phyloP scores from a whole-genome alignment of 1,140 invertebrate species.

The Dolichoris vasculosae region DNA sequence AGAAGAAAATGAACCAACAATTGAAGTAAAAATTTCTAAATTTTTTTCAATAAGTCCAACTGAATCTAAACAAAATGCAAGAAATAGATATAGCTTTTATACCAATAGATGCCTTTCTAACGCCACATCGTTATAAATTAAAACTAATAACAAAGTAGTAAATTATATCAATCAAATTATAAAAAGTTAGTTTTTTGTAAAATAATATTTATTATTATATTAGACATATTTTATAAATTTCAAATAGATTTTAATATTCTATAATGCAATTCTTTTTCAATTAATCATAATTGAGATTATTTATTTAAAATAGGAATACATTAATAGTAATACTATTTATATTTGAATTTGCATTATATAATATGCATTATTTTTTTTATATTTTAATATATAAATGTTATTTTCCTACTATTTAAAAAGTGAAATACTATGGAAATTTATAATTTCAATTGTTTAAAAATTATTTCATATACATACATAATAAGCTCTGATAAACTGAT shows the following conservation, averaged over 20 bases:
- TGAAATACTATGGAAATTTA: no score
- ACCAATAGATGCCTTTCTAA: constrained; percentile 63
- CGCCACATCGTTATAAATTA: constrained; percentile 58
- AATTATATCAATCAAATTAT: neutral
- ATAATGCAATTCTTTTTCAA: neutral
- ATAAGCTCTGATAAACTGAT: no score
- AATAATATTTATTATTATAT: constrained; percentile 6
- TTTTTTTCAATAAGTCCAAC: constrained; percentile 60
- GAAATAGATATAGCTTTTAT: constrained; percentile 66
- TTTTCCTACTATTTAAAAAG: no score
- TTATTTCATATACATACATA: no score
- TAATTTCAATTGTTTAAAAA: no score
- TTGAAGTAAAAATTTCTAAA: constrained; percentile 64
- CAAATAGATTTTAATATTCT: neutral
- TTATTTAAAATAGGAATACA: neutral
- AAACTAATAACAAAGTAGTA: neutral
- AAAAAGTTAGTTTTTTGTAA: neutral
- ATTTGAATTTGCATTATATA: neutral
- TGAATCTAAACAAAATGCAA: constrained; percentile 50
- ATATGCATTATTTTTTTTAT: no score
- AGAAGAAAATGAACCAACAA: constrained; percentile 65
- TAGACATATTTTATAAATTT: neutral
- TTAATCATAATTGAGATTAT: neutral
- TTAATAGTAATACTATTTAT: neutral
- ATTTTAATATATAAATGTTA: no score